A percentile compares a stretch with the other conserved stretches of the same genome.
These are phyloP conservation scores for Caenorhabditis remanei DNA, from an alignment of 1,140 invertebrate genomes.

Conservation along the genomic window DNA sequence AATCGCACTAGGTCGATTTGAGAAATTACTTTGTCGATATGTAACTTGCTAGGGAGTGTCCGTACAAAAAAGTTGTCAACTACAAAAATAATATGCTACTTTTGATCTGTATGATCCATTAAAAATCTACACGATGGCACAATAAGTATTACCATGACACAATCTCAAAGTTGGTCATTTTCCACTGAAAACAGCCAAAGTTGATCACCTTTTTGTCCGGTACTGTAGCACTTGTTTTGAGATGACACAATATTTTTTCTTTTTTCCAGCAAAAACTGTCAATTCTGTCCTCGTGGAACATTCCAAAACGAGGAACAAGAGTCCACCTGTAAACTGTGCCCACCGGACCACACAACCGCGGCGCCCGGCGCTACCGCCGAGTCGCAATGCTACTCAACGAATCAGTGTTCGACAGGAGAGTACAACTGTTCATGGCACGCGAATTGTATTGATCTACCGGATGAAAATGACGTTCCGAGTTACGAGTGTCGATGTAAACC, in stretches of 20 bases:
- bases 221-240: no score
- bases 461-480: slow-evolving; percentile 87
- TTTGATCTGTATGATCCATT: no score
- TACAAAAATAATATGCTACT: no score
- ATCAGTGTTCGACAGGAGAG: slow-evolving; percentile 77
- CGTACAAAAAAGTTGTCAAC: not conserved
- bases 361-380: slow-evolving; percentile 79
- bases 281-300: slow-evolving; percentile 89
- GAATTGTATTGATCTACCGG: slow-evolving; percentile 89
- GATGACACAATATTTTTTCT: no score
- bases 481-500: slow-evolving; percentile 93
- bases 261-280: slow-evolving; percentile 84
- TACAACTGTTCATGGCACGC: slow-evolving; percentile 80
- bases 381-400: slow-evolving; percentile 78
- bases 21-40: no score
- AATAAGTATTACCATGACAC: no score
- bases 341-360: slow-evolving; percentile 91
- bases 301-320: slow-evolving; percentile 93
- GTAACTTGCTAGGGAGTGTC: no score
- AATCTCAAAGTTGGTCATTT: no score
- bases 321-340: slow-evolving; percentile 88
- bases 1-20: no score
- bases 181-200: no score
- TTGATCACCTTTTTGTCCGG: no score
- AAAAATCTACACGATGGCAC: no score